These are phyloP conservation scores for Taxidea taxus DNA, from an alignment of 2,113 vertebrate genomes.

Conservation along the genomic window DNA sequence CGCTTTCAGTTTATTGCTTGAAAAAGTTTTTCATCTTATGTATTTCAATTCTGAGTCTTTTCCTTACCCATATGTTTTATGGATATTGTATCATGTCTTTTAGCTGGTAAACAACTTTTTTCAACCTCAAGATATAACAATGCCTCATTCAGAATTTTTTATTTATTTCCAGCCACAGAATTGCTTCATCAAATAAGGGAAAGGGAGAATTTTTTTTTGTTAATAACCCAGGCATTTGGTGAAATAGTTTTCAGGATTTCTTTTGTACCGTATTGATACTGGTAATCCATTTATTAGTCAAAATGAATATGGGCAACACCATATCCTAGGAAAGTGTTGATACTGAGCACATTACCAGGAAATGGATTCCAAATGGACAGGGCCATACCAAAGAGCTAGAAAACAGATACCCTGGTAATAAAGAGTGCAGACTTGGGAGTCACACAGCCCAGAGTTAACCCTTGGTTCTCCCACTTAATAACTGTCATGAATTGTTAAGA, in stretches of 20 bases:
- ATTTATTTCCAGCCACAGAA: not conserved
- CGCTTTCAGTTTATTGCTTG: not conserved
- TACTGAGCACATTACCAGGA: not conserved
- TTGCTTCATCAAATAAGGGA: constrained; percentile 2
- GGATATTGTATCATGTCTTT: not conserved
- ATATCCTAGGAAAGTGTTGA: not conserved
- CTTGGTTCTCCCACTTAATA: not conserved
- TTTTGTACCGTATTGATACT: not conserved
- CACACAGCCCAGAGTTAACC: not conserved
- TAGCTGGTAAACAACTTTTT: not conserved
- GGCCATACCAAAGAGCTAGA: not conserved
- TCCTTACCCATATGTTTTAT: not conserved
- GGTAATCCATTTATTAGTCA: not conserved
- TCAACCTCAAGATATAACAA: not conserved
- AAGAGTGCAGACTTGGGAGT: not conserved
- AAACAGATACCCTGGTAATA: not conserved
- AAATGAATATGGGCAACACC: not conserved
- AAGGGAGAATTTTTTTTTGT: not conserved
- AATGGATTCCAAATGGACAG: not conserved
- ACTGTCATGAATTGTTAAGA: not conserved
- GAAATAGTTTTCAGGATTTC: not conserved
- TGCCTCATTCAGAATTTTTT: not conserved
- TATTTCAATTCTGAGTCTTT: constrained; percentile 10
- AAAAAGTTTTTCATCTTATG: not conserved
- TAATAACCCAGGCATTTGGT: not conserved